Evolutionary conservation across 2,113 vertebrate species (phyloP).

Genomic region (Tursiops truncatus): DNA sequence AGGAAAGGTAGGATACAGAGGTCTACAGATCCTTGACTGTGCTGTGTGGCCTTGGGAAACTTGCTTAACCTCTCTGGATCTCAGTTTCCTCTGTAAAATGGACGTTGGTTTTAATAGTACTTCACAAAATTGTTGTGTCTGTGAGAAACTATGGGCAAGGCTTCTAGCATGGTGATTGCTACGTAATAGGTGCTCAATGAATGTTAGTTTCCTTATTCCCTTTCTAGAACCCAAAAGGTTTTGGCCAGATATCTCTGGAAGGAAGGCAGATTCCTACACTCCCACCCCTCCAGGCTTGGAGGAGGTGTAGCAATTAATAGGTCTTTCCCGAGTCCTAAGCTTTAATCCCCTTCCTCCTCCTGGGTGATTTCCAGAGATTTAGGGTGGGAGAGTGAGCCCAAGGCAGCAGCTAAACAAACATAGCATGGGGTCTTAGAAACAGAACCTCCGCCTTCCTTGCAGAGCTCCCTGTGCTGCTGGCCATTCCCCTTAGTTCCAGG

Average conservation of each 20-base stretch:
- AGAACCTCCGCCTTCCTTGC: neutral
- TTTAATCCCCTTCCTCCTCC: neutral
- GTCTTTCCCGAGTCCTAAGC: neutral
- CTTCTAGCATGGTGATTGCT: neutral
- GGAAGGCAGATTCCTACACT: neutral
- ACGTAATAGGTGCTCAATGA: neutral
- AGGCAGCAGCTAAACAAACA: conserved; percentile 70
- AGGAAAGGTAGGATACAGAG: neutral
- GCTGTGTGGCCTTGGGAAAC: neutral
- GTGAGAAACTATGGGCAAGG: neutral
- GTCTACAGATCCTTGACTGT: neutral
- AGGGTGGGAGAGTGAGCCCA: neutral
- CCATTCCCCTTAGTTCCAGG: neutral
- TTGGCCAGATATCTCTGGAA: neutral
- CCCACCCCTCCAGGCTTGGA: neutral
- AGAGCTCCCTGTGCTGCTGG: neutral
- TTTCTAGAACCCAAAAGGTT: neutral
- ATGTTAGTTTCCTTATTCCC: neutral
- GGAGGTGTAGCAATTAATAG: neutral
- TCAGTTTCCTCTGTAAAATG: neutral
- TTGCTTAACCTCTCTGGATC: neutral
- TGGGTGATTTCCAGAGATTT: conserved; percentile 41
- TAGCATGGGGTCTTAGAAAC: neutral
- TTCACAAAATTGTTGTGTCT: neutral
- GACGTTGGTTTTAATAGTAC: neutral